phyloP scores from a whole-genome alignment of 2,888 invertebrate species.

The Drosophila vallismaia region DNA sequence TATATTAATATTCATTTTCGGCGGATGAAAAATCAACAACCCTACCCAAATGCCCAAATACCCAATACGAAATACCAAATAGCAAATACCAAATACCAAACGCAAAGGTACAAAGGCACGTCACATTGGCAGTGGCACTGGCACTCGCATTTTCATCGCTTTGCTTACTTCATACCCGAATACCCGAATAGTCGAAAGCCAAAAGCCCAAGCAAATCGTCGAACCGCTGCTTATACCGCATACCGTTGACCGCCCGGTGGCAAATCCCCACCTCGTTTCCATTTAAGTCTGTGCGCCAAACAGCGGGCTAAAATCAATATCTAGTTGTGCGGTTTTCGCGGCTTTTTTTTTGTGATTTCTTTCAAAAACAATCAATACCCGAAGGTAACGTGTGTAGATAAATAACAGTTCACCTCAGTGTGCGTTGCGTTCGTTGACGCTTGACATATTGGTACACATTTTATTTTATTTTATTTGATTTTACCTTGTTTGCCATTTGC shows the following conservation, averaged over 20 bases:
- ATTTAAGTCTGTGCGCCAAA: constrained; percentile 30
- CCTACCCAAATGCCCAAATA: too few species aligned
- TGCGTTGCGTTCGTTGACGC: constrained; percentile 74
- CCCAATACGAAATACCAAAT: too few species aligned
- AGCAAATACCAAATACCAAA: too few species aligned
- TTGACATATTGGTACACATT: constrained; percentile 78
- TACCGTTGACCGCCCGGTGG: constrained; percentile 18
- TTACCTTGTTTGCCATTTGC: constrained; percentile 23
- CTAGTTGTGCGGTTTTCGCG: constrained; percentile 76
- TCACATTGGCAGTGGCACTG: background rate
- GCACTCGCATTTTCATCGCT: constrained; percentile 9
- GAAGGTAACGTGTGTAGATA: constrained; percentile 74
- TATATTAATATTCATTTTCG: too few species aligned
- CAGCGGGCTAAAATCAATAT: constrained; percentile 74
- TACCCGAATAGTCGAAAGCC: constrained; percentile 14
- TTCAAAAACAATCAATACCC: constrained; percentile 78
- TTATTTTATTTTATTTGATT: constrained; percentile 60
- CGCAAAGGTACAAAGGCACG: background rate
- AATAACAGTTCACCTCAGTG: constrained; percentile 68
- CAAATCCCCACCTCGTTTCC: constrained; percentile 1
- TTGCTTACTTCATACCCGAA: constrained; percentile 7
- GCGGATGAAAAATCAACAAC: too few species aligned
- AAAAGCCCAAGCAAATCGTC: constrained; percentile 15
- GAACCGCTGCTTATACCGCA: constrained; percentile 14
- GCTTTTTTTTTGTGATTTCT: constrained; percentile 73